Percentiles rank a stretch among this genome's conserved stretches.
Conservation (phyloP, 1,140 invertebrate genomes). For the Acyrthosiphon pisum region DNA sequence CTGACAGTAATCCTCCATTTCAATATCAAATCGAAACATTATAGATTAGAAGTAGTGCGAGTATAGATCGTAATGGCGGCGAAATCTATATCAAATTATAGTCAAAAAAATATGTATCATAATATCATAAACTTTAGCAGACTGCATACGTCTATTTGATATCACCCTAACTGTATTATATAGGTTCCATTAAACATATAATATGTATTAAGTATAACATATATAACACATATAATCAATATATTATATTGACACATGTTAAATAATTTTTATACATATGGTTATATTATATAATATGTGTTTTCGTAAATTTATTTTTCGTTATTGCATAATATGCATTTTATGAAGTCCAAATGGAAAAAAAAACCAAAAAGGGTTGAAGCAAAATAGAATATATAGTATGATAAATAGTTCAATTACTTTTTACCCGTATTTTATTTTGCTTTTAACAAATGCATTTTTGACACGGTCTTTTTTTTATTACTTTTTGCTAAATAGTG, state of each 20-base stretch:
- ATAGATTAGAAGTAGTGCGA: too few relatives aligned
- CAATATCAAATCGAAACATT: too few relatives aligned
- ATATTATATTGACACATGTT: background rate
- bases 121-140: background rate
- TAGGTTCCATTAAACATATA: too few relatives aligned
- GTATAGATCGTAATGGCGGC: too few relatives aligned
- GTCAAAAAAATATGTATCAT: background rate
- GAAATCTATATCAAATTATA: too few relatives aligned
- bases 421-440: background rate
- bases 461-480: slow-evolving; percentile 36
- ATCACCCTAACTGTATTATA: background rate
- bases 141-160: background rate
- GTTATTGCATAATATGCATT: background rate
- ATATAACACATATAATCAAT: too few relatives aligned
- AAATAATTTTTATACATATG: background rate
- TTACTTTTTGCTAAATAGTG: slow-evolving; percentile 23
- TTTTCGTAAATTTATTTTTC: background rate
- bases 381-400: slow-evolving; percentile 31
- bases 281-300: background rate
- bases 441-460: slow-evolving; percentile 25
- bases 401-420: slow-evolving; percentile 16
- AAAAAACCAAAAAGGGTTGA: slow-evolving; percentile 1
- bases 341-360: background rate
- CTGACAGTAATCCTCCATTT: too few relatives aligned
- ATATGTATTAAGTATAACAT: background rate